Conservation (phyloP, 1,140 invertebrate genomes). For the Aphaenogaster rudis region DNA sequence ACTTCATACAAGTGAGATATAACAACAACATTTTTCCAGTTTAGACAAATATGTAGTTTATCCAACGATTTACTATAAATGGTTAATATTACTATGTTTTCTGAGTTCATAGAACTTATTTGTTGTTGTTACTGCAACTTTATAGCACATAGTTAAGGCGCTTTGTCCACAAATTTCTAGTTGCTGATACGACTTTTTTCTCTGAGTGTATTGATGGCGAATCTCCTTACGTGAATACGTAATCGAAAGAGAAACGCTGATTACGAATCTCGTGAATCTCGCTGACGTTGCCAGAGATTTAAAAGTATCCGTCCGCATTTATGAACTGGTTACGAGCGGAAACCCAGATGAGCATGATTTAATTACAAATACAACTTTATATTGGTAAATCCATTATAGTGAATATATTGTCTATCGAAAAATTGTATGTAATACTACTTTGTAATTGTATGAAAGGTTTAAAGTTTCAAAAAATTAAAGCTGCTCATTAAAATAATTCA, state of each 20-base stretch:
- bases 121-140: too few relatives aligned
- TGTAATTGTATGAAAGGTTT: background rate
- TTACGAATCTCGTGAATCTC: constrained; percentile 16
- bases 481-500: background rate
- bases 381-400: background rate
- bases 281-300: background rate
- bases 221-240: constrained; percentile 34
- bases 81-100: too few relatives aligned
- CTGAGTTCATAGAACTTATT: too few relatives aligned
- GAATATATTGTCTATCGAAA: background rate
- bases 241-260: constrained; percentile 38
- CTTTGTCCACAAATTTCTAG: too few relatives aligned
- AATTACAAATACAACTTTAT: background rate
- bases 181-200: too few relatives aligned
- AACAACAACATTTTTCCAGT: too few relatives aligned
- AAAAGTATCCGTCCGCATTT: background rate
- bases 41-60: too few relatives aligned
- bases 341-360: background rate
- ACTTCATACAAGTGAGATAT: too few relatives aligned
- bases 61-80: too few relatives aligned
- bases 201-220: background rate
- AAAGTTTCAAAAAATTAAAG: background rate
- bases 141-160: too few relatives aligned
- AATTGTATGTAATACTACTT: background rate
- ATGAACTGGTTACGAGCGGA: background rate